Evolutionary conservation across 2,113 vertebrate genomes (phyloP).

Genomic region (Myxocyprinus asiaticus): DNA sequence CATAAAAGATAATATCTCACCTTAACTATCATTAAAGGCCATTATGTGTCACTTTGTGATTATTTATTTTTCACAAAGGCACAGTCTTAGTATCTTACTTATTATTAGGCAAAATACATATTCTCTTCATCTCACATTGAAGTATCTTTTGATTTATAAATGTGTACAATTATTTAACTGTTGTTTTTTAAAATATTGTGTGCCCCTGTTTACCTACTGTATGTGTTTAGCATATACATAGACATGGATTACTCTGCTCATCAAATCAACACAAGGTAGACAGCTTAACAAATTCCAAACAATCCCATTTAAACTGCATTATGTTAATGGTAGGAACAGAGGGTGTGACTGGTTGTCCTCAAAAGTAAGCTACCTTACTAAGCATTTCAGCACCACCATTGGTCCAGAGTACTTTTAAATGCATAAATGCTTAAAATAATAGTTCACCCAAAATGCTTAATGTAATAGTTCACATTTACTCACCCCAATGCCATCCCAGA

Average conservation of each 20-base stretch:
- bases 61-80: not conserved
- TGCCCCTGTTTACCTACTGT: not conserved
- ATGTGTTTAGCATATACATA: not conserved
- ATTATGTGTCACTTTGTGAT: not conserved
- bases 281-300: constrained; percentile 17
- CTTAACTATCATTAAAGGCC: not conserved
- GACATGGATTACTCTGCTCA: not conserved
- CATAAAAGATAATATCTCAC: constrained; percentile 1
- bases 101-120: too few relatives aligned
- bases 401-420: not conserved
- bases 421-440: not conserved
- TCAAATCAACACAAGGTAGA: constrained; percentile 3
- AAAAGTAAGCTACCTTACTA: not conserved
- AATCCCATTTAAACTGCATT: constrained; percentile 19
- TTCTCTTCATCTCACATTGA: not conserved
- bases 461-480: too few relatives aligned
- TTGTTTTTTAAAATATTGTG: not conserved
- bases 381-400: not conserved
- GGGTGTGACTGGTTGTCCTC: not conserved
- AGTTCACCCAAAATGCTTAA: too few relatives aligned
- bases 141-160: not conserved
- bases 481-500: too few relatives aligned
- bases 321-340: not conserved
- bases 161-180: not conserved
- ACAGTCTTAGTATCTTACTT: not conserved